Base-by-base conservation (phyloP, 35 echinoderm and acorn worm genomes). In the Apostichopus japonicus region DNA sequence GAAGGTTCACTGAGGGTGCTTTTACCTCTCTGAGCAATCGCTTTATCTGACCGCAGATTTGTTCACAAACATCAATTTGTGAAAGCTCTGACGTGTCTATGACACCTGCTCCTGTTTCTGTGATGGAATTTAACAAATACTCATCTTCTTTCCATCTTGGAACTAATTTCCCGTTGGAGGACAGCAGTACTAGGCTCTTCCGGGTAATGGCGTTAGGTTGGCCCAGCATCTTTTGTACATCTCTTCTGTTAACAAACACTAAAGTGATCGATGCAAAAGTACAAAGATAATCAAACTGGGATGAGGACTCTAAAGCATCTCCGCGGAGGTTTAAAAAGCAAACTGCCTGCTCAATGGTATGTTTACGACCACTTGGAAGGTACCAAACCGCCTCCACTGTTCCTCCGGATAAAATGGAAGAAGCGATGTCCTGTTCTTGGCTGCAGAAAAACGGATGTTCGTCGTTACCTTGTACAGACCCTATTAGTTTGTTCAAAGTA, bases 381-480 rank as follows among this genome's bases (percentile, higher is more conserved):
- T 57, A 62, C 83, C 83, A 86, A n/a, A 62, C 83, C 6, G 11
- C 33, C 21, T 86, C 83, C 19, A 86, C 2, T 7, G 23, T n/a
- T 4, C 83, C 83, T 10, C 57, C 9, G 8, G 83, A 86, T 54
- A 52, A 86, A 15, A 8, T 55, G 19, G 51, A 9, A 27, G 8
- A 2, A 86, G 5, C 5, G 2, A 54, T 8, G n/a, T 57, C 55
- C 6, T 86, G 53, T 19, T 86, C 83, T 11, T 53, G 4, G 21
- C 53, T 86, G 4, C 56, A 7, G 55, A 86, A 86, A 19, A 7
- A 58, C 4, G 83, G 9, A 57, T 56, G 54, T n/a, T 55, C 54
- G 33, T 86, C 83, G n/a, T 86, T 86, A 55, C 83, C 83, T 62
- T 86, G 83, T 86, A 21, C 6, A 6, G 10, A 6, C 1, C 83